A percentile compares a stretch with the other conserved stretches of the same genome.
These are phyloP conservation scores for Autographa pulchrina DNA, from an alignment of 2,888 invertebrate species.

Conservation along the genomic window DNA sequence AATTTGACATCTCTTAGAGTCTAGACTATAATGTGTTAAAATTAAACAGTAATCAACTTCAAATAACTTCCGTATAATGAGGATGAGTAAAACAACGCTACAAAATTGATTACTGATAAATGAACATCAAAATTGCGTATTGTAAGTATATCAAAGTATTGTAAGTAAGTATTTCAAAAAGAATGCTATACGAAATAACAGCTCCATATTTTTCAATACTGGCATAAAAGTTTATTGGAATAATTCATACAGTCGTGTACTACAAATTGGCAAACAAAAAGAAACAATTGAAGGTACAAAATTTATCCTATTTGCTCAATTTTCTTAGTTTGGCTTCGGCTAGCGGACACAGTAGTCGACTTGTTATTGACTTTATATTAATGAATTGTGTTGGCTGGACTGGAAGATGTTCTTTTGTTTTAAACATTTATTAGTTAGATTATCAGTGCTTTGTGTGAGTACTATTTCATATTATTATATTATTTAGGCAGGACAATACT, in stretches of 20 bases:
- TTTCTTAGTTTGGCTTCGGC: slow-evolving; percentile 1
- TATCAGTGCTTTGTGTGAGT: not conserved
- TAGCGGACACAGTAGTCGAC: not conserved
- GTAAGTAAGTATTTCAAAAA: not conserved
- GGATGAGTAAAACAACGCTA: too few relatives aligned
- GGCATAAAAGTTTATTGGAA: slow-evolving; percentile 28
- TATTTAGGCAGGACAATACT: not conserved
- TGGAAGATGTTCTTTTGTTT: not conserved
- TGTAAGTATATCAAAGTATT: too few relatives aligned
- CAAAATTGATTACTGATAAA: not conserved
- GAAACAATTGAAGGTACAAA: slow-evolving; percentile 1
- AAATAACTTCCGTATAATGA: too few relatives aligned
- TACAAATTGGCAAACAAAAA: slow-evolving; percentile 1
- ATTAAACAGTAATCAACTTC: too few relatives aligned
- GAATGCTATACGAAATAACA: not conserved
- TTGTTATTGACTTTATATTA: slow-evolving; percentile 4
- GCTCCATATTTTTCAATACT: not conserved
- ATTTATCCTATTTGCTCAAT: not conserved
- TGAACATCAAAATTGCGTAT: not conserved
- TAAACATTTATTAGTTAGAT: not conserved
- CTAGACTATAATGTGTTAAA: too few relatives aligned
- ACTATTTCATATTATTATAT: too few relatives aligned
- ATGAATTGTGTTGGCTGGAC: slow-evolving; percentile 4
- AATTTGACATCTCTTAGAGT: too few relatives aligned
- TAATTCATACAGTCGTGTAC: not conserved